Evolutionary conservation across 2,797 vertebrate species (phyloP).

Genomic region (Phrynocephalus vlangalii): DNA sequence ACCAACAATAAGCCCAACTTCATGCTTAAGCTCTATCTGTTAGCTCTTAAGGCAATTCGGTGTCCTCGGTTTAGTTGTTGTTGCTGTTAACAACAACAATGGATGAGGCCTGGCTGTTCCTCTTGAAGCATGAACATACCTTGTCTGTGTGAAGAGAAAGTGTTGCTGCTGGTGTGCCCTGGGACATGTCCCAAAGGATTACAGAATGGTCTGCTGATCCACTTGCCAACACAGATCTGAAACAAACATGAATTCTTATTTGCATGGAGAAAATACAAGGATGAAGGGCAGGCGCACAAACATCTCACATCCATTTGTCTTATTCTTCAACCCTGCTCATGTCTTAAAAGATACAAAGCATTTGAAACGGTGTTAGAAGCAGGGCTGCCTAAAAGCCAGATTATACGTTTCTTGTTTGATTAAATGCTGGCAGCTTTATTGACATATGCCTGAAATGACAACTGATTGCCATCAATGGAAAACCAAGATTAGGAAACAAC

Average conservation of each 20-base stretch:
- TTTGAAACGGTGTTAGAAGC: not conserved
- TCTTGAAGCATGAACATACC: conserved; percentile 73
- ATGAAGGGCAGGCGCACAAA: not conserved
- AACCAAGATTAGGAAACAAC: not conserved
- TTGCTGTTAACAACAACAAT: not conserved
- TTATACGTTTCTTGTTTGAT: too few relatives aligned
- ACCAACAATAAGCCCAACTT: too few relatives aligned
- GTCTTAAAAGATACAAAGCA: not conserved
- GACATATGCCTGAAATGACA: not conserved
- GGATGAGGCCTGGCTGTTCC: not conserved
- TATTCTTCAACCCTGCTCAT: not conserved
- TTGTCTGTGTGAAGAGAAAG: conserved; percentile 90
- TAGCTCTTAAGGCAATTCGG: not conserved
- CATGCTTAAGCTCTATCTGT: too few relatives aligned
- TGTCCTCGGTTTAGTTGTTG: too few relatives aligned
- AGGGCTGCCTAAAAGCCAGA: not conserved
- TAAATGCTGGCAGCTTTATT: too few relatives aligned
- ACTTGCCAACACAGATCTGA: conserved; percentile 93
- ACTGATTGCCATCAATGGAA: not conserved
- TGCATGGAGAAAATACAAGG: not conserved
- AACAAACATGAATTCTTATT: not conserved
- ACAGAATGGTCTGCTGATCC: conserved; percentile 91
- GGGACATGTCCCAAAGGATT: conserved; percentile 91
- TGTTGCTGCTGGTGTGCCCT: conserved; percentile 88
- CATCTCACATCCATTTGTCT: not conserved